Base-by-base conservation (phyloP, 2,113 vertebrate species). In the Nothobranchius furzeri region DNA sequence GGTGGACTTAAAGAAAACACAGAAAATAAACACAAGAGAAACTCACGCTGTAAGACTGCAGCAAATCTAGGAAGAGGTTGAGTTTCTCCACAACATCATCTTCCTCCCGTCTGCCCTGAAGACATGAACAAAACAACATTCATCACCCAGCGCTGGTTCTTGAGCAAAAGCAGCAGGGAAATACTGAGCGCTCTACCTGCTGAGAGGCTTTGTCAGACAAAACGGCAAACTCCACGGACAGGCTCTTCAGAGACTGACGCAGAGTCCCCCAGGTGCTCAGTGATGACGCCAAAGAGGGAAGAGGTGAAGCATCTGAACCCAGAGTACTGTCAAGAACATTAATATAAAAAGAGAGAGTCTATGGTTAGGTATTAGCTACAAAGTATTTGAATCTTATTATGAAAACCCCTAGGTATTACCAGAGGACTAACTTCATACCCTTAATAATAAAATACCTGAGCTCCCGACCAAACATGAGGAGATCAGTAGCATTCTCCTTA, bases 31-130 rank as follows among this genome's bases (percentile, higher is more conserved):
- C 30, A 13, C 11, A 53, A 47, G 47, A 63, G 10, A 56, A 76
- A 56, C 20, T 12, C 66, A 98, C 97, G 88, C 93, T 97, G 88
- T 99, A 98, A 0, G 98, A 96, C 84, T 99, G 98, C 62, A 99
- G 93, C 88, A 99, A 87, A 88, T 99, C 97, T 91, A 99, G 75
- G 87, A 99, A 99, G 65, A 99, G 89, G 89, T 96, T 96, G 79
- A 99, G 84, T 85, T 96, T 98, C 92, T 99, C 98, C 91, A 99
- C 97, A 68, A 99, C 97, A 60, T 98, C 94, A 57, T 95, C 95
- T 84, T 98, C 96, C 74, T 98, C 97, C 89, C 96, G 93, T 88
- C 92, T 95, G 69, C 96, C 96, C 98, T 98, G 74, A 85, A 87
- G 89, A 90, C 75, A 88, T 45, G 5, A 75, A 65, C 64, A 66